Evolutionary conservation across 2,888 invertebrate genomes (phyloP), one percentile per base, ranked within the genome.

Genomic region (Zele albiditarsus): DNA sequence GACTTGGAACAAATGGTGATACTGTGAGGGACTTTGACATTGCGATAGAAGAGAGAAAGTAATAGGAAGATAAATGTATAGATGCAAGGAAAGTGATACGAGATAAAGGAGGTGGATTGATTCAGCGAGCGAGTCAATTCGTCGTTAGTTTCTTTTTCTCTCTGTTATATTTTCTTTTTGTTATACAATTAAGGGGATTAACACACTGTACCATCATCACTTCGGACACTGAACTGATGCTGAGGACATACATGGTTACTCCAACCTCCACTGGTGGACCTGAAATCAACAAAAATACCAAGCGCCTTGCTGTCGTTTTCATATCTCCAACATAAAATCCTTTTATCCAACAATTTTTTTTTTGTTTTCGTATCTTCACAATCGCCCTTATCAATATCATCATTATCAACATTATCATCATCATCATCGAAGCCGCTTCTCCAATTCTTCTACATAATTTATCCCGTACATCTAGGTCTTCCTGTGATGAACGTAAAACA

Each of bases 201-300:
- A 53, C 53, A 83, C 84, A 89, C 88, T 89, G 90, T 95, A 97
- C 97, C 97, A 97, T 98, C 94, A 97, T 95, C 91, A 97, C 97
- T 94, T 98, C 98, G 91, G 97, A 97, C 92, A 98, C 96, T 91
- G 97, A 97, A 93, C 97, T 96, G 94, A 98, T 98, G 93, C 96
- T 96, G 92, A 97, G 95, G 92, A 98, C 97, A 93, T 97, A 97
- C 95, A 98, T 97, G 92, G 97, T 97, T 92, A 98, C 96, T 91
- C 97, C 97, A 91, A 98, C 97, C 92, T 96, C 97, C 92, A 98
- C 98, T 90, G 98, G 97, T 91, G 95, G 95, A 94, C 96, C 97
- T 97, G 95, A 91, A 96, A 94, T 92, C 90, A 90, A 89, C 86
- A 90, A 88, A 85, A 82, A 82, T 76, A 81, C 83, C 87, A 81